Conservation (phyloP, 2,888 invertebrate genomes). For the Stomorhina lunata region DNA sequence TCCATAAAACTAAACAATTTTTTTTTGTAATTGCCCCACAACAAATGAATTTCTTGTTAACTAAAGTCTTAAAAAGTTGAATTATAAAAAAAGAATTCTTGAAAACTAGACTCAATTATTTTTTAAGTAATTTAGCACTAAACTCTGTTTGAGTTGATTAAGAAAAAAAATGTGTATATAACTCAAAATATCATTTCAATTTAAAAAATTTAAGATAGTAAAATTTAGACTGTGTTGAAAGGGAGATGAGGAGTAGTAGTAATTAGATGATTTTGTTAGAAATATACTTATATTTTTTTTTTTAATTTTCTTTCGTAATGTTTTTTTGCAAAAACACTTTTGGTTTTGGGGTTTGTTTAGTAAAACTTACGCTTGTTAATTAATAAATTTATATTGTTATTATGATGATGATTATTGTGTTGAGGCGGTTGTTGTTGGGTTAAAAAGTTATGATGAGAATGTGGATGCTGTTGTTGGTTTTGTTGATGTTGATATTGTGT, state of each 20-base stretch:
- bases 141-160: too few species aligned
- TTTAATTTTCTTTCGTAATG: too few species aligned
- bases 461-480: conserved; percentile 36
- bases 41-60: too few species aligned
- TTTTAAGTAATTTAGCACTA: too few species aligned
- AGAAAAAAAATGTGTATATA: too few species aligned
- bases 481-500: conserved; percentile 64
- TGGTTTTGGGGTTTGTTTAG: conserved; percentile 28
- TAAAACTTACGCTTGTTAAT: conserved; percentile 64
- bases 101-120: too few species aligned
- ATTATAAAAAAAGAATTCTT: too few species aligned
- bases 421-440: conserved; percentile 59
- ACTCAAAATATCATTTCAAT: conserved; percentile 13
- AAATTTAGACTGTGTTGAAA: conserved; percentile 1
- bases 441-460: conserved; percentile 53
- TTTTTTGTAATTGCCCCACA: too few species aligned
- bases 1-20: too few species aligned
- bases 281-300: background rate
- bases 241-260: background rate
- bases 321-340: conserved; percentile 14
- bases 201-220: background rate
- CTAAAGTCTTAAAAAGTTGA: too few species aligned
- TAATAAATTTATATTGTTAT: conserved; percentile 58
- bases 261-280: conserved; percentile 8
- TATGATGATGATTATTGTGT: conserved; percentile 48